Evolutionary conservation across 2,888 invertebrate genomes (phyloP).

Genomic region (Camponotus fellah): DNA sequence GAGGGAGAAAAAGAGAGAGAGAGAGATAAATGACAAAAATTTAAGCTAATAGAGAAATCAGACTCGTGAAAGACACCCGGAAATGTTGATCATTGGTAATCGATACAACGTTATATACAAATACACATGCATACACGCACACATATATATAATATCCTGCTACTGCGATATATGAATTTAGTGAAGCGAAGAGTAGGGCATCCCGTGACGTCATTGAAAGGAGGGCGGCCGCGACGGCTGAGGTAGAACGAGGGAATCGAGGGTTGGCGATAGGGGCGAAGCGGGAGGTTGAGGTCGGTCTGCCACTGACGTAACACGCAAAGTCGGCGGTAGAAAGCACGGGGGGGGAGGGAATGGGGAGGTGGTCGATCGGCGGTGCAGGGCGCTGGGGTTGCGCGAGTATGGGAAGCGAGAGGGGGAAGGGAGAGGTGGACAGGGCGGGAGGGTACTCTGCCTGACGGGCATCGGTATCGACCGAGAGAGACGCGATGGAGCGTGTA

Average conservation of each 20-base stretch:
- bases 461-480: conserved; percentile 75
- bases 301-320: conserved; percentile 75
- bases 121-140: neutral
- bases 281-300: conserved; percentile 70
- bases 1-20: neutral
- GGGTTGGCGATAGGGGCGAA: conserved; percentile 43
- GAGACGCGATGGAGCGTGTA: conserved; percentile 70
- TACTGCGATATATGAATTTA: conserved; percentile 70
- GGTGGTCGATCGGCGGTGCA: conserved; percentile 46
- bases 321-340: conserved; percentile 69
- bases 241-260: conserved; percentile 59
- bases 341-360: conserved; percentile 21
- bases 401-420: neutral
- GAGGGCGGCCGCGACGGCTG: conserved; percentile 55
- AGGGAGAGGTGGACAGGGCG: conserved; percentile 26
- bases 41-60: conserved; percentile 11
- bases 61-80: conserved; percentile 29
- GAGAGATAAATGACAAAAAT: neutral
- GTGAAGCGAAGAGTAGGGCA: conserved; percentile 71
- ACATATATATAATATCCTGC: conserved; percentile 29
- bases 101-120: conserved; percentile 52
- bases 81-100: conserved; percentile 69
- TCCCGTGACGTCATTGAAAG: conserved; percentile 69
- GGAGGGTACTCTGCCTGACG: conserved; percentile 64
- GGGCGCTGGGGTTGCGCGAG: neutral